Evolutionary conservation across 2,888 invertebrate species (phyloP).

Genomic region (Sisyra nigra): DNA sequence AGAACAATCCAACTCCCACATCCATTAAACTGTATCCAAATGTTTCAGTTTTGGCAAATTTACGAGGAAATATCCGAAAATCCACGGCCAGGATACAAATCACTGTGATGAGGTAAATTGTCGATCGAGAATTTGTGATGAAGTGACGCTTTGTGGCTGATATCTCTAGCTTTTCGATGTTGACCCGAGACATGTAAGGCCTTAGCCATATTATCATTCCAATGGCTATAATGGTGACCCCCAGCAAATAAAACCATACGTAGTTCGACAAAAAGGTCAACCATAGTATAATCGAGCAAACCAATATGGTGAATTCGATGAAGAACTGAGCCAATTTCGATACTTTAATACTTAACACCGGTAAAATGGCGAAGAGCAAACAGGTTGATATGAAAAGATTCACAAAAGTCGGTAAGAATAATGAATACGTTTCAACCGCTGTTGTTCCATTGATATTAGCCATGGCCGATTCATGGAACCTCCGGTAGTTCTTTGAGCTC

Average conservation of each 20-base stretch:
- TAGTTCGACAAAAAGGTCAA: constrained; percentile 35
- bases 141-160: constrained; percentile 19
- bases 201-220: background rate
- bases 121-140: constrained; percentile 51
- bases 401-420: constrained; percentile 22
- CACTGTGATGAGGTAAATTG: constrained; percentile 55
- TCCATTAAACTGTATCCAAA: constrained; percentile 91
- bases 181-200: constrained; percentile 3
- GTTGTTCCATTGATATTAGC: constrained; percentile 36
- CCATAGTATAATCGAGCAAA: constrained; percentile 35
- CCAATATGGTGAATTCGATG: constrained; percentile 37
- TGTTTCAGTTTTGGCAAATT: constrained; percentile 73
- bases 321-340: constrained; percentile 19
- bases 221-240: constrained; percentile 5
- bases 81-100: constrained; percentile 88
- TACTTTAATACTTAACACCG: constrained; percentile 8
- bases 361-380: constrained; percentile 1
- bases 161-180: background rate
- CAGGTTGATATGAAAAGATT: constrained; percentile 5
- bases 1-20: constrained; percentile 79
- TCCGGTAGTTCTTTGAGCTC: constrained; percentile 26
- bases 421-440: constrained; percentile 29
- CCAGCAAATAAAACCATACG: constrained; percentile 17
- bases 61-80: constrained; percentile 69
- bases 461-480: constrained; percentile 35